Evolutionary conservation across 2,113 vertebrate genomes (phyloP).

Genomic region (Engystomops pustulosus): DNA sequence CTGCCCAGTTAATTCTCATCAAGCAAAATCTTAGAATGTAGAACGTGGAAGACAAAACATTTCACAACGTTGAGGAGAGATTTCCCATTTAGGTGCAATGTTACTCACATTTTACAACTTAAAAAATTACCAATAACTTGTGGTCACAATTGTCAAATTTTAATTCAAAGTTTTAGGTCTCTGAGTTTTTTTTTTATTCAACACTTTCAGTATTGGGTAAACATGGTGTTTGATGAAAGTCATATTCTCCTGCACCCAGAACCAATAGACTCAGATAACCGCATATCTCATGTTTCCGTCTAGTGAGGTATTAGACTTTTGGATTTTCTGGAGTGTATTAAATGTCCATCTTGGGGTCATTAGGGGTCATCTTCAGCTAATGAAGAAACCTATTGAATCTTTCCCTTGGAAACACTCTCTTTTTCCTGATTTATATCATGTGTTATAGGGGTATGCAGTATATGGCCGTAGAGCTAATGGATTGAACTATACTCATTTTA

Average conservation of each 20-base stretch:
- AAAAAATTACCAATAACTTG: too few species aligned
- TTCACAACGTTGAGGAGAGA: background rate
- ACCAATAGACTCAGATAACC: too few species aligned
- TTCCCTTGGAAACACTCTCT: too few species aligned
- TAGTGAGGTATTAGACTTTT: background rate
- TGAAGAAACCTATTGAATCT: background rate
- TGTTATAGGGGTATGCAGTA: too few species aligned
- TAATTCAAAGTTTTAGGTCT: too few species aligned
- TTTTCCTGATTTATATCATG: too few species aligned
- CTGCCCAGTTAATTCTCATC: conserved; percentile 44
- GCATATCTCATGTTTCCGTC: background rate
- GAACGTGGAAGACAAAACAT: conserved; percentile 23
- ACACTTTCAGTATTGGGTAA: background rate
- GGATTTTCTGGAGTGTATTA: background rate
- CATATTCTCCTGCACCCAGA: background rate
- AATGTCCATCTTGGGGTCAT: background rate
- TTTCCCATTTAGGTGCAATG: background rate
- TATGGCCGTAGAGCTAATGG: background rate
- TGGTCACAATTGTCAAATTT: too few species aligned
- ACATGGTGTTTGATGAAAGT: background rate
- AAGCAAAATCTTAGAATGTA: conserved; percentile 30
- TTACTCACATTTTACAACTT: background rate
- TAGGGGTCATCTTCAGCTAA: background rate
- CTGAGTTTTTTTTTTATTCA: background rate
- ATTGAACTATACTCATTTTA: background rate